Evolutionary conservation across 2,888 invertebrate genomes (phyloP), one percentile per base, ranked within the genome.

Genomic region (Agrilus cyanescens): DNA sequence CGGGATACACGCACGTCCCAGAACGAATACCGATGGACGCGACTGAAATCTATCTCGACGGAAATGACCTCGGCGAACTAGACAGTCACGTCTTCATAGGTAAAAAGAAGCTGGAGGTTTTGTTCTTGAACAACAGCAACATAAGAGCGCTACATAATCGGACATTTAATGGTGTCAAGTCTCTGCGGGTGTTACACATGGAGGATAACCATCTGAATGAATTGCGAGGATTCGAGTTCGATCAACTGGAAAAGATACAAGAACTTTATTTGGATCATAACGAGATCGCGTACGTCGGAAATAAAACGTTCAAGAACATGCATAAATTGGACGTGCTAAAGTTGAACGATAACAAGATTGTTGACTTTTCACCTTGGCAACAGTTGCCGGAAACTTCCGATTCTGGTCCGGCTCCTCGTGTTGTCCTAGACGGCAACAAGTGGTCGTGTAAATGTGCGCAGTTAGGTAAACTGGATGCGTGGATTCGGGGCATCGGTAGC

Each of bases 1-100:
- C 80, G 53, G 80, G 77, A 50, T 82, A 82, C 68, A 79, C 76
- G 59, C 73, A 73, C 63, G 82, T 87, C 49, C 86, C 87, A 37
- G 78, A 80, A 53, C 76, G 80, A 61, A 81, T 90, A 58, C 89
- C 89, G 46, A 88, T 89, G 85, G 87, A 88, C 68, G 86, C 87
- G 55, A 88, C 88, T 55, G 85, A 86, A 69, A 81, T 89, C 58
- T 85, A 85, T 68, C 73, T 89, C 58, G 86, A 87, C 65, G 87
- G 86, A 49, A 85, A 87, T 66, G 73, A 82, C 62, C 73, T 89
- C 49, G 79, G 80, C 53, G 80, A 82, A 58, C 74, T 90, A 50
- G 80, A 82, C 57, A 83, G 83, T 69, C 86, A 87, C 72, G 82
- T 84, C 61, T 88, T 90, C 68, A 84, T 89, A 62, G 88, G 86